These are phyloP conservation scores for Aeoliscus strigatus DNA, from an alignment of 2,797 vertebrate genomes.

Conservation along the genomic window DNA sequence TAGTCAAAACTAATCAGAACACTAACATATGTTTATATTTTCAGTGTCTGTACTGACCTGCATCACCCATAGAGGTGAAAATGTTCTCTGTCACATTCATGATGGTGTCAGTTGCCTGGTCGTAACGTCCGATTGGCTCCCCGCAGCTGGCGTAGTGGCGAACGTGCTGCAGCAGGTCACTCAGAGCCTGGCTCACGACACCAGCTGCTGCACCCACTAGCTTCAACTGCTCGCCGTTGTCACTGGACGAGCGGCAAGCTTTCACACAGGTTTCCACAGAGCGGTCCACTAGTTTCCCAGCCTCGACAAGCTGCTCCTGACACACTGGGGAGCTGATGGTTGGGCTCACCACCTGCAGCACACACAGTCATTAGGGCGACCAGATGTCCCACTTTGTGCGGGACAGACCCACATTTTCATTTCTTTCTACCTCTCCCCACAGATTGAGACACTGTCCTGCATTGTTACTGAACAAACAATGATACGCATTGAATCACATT, in stretches of 20 bases:
- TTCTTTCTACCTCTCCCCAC: too few species aligned
- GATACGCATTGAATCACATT: too few species aligned
- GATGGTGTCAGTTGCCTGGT: slow-evolving; percentile 98
- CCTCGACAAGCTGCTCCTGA: slow-evolving; percentile 94
- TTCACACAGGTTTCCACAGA: slow-evolving; percentile 93
- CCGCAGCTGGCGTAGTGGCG: slow-evolving; percentile 91
- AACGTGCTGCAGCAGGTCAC: slow-evolving; percentile 91
- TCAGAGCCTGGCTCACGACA: slow-evolving; percentile 89
- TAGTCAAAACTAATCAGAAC: too few species aligned
- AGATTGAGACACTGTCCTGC: too few species aligned
- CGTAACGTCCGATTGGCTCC: slow-evolving; percentile 95
- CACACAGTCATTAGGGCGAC: not conserved
- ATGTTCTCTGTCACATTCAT: slow-evolving; percentile 98
- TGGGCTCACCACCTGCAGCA: slow-evolving; percentile 89
- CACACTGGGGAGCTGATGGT: slow-evolving; percentile 97
- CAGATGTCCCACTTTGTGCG: too few species aligned
- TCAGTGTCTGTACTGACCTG: slow-evolving; percentile 82
- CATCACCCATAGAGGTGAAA: slow-evolving; percentile 98
- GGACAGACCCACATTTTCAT: too few species aligned
- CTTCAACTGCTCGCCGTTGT: slow-evolving; percentile 80
- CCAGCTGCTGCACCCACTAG: slow-evolving; percentile 83
- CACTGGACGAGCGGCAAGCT: slow-evolving; percentile 91
- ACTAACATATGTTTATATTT: too few species aligned
- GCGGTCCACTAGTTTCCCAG: slow-evolving; percentile 92
- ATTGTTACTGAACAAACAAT: too few species aligned